These are phyloP conservation scores for Gymnogyps californianus DNA, from an alignment of 2,113 vertebrate species.

Conservation along the genomic window DNA sequence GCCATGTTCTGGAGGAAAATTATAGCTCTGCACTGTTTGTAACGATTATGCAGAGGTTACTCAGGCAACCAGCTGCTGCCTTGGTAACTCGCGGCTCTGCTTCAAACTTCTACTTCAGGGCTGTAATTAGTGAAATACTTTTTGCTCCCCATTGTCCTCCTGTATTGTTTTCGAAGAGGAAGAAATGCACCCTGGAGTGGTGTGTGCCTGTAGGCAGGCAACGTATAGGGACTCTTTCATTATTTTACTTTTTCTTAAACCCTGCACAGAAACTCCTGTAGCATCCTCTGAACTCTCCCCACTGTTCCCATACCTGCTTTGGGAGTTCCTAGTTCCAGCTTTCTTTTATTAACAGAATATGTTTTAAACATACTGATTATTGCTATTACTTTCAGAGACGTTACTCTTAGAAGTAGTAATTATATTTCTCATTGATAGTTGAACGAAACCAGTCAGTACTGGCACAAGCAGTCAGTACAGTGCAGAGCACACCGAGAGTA, in stretches of 20 bases:
- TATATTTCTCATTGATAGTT: not conserved
- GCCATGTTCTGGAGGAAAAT: constrained; percentile 42
- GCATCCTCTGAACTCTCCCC: not conserved
- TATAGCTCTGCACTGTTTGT: constrained; percentile 24
- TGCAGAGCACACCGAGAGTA: not conserved
- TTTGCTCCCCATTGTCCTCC: constrained; percentile 13
- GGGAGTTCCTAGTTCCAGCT: not conserved
- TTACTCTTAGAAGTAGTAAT: not conserved
- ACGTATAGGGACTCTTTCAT: not conserved
- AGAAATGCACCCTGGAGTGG: not conserved
- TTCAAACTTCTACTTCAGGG: constrained; percentile 10
- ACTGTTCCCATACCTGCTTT: not conserved
- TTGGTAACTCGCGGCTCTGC: constrained; percentile 25
- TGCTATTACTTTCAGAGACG: not conserved
- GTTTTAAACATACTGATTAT: not conserved
- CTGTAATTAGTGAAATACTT: constrained; percentile 50
- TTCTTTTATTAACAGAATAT: not conserved
- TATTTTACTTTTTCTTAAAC: not conserved
- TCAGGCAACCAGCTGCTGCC: constrained; percentile 46
- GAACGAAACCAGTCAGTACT: not conserved
- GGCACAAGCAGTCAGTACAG: not conserved
- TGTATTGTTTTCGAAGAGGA: not conserved
- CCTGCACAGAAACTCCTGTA: not conserved
- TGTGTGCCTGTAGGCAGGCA: not conserved
- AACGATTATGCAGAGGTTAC: constrained; percentile 40